Evolutionary conservation across 2,797 vertebrate species (phyloP), one percentile per base, ranked within the genome.

Genomic region (Pogonophryne albipinna): DNA sequence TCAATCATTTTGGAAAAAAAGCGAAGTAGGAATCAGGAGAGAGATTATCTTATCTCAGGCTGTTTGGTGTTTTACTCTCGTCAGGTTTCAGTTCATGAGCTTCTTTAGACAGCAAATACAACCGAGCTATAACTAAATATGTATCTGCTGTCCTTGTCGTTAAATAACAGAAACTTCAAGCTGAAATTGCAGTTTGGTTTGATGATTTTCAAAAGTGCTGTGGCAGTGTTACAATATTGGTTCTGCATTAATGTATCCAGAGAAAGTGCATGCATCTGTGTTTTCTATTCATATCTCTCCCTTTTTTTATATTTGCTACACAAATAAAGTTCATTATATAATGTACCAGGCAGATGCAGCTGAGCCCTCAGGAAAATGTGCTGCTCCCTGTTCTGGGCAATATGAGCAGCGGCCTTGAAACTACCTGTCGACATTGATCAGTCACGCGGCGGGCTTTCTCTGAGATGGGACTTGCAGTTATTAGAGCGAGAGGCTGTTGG

Each of bases 371-470:
- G 84, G 83, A 92, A 89, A 90, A 89, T 84, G 64, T 79, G 86
- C 84, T 76, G 79, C 84, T 84, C 83, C 72, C 75, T 53, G 84
- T 87, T 91, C 86, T 76, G 58, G 74, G 81, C 87, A 71, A 91
- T 89, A 85, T 88, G 87, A 92, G 90, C 91, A 88, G 71, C 82
- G 83, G 92, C 92, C 91, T 94, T 92, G 90, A 94, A 94, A 93
- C 91, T 94, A 94, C 92, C 93, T 94, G 94, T 95, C 94, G 71
- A 93, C 91, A 91, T 92, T 92, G 93, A 94, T 95, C 94, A 94
- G 90, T 93, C 91, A 90, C 79, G 52, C 87, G 71, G 84, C 63
- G 56, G 88, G 81, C 74, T 87, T 80, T 92, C 92, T 93, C 90
- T 84, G 87, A 89, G 91, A 95, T 89, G 89, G 91, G 90, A 89